Percentiles rank a stretch among this genome's conserved stretches.
Conservation (phyloP, 2,888 invertebrate species). For the Beris chalybata region DNA sequence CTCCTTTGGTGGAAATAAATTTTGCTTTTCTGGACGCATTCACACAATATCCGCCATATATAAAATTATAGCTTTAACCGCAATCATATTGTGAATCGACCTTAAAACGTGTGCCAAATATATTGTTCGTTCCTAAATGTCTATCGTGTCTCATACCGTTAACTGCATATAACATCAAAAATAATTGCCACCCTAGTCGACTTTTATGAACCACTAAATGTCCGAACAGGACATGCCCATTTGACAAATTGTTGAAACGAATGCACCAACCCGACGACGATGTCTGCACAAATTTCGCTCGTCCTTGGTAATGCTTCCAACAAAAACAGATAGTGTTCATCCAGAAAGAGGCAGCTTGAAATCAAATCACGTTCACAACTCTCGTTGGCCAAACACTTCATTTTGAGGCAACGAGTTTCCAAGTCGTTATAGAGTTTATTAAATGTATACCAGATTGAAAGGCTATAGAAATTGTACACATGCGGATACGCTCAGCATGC, state of each 20-base stretch:
- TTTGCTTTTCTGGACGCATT: too few relatives aligned
- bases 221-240: conserved; percentile 27
- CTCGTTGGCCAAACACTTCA: too few relatives aligned
- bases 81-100: too few relatives aligned
- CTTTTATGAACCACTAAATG: conserved; percentile 38
- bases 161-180: conserved; percentile 8
- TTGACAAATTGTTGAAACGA: conserved; percentile 22
- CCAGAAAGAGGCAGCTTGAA: neutral
- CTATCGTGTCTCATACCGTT: too few relatives aligned
- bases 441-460: neutral
- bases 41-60: too few relatives aligned
- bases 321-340: neutral
- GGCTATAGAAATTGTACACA: conserved; percentile 1
- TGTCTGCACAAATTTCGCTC: neutral
- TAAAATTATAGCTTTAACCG: too few relatives aligned
- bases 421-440: conserved; percentile 5
- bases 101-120: too few relatives aligned
- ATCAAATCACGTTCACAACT: neutral
- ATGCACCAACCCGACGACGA: conserved; percentile 11
- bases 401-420: neutral
- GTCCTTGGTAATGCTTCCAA: neutral
- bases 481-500: too few relatives aligned
- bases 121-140: too few relatives aligned
- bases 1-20: too few relatives aligned
- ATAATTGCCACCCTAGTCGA: conserved; percentile 34